A percentile compares a stretch with the other conserved stretches of the same genome.
These are phyloP conservation scores for Orthosia cruda DNA, from an alignment of 2,888 invertebrate genomes.

Conservation along the genomic window DNA sequence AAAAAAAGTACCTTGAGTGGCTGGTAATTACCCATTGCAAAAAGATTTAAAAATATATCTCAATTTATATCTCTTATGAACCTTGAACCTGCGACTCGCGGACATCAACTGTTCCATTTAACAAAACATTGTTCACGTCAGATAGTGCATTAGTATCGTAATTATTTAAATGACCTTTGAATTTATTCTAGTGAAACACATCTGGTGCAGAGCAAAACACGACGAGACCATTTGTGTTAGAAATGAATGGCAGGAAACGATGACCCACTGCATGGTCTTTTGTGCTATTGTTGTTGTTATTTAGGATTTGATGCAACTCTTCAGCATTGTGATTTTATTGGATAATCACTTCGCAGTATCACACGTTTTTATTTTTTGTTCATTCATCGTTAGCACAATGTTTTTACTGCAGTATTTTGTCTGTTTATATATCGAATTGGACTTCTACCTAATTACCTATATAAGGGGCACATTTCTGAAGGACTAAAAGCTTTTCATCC, in stretches of 20 bases:
- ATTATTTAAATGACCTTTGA: slow-evolving; percentile 62
- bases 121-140: slow-evolving; percentile 39
- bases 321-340: slow-evolving; percentile 13
- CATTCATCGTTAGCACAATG: too few species aligned
- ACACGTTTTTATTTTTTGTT: too few species aligned
- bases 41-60: slow-evolving; percentile 14
- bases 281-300: slow-evolving; percentile 31
- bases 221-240: slow-evolving; percentile 36
- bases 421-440: not conserved
- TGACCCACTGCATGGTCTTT: slow-evolving; percentile 54
- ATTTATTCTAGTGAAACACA: slow-evolving; percentile 52
- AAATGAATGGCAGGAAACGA: slow-evolving; percentile 64
- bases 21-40: not conserved
- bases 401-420: not conserved
- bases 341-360: slow-evolving; percentile 11
- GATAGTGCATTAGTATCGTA: slow-evolving; percentile 52
- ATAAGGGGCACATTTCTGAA: too few species aligned
- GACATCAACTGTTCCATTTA: slow-evolving; percentile 24
- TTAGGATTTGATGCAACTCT: slow-evolving; percentile 27
- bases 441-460: too few species aligned
- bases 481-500: too few species aligned
- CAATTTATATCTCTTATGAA: slow-evolving; percentile 13
- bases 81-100: slow-evolving; percentile 48
- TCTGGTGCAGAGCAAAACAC: slow-evolving; percentile 11
- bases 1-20: too few species aligned